Conservation (phyloP, 2,113 vertebrate genomes). For the Melanotaenia duboulayi region DNA sequence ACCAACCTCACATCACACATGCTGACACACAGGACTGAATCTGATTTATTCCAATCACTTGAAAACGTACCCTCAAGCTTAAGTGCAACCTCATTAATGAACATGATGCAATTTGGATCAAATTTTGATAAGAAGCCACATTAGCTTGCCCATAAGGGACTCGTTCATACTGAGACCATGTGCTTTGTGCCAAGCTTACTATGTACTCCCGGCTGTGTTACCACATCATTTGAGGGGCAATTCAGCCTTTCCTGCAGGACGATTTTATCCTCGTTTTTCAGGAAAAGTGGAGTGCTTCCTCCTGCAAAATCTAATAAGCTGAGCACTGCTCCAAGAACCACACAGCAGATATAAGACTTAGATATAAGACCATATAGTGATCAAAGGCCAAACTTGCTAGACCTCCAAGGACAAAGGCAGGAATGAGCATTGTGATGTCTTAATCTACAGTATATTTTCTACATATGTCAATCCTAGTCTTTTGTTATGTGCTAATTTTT, state of each 20-base stretch:
- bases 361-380: slow-evolving; percentile 52
- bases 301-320: slow-evolving; percentile 73
- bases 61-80: slow-evolving; percentile 36
- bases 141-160: slow-evolving; percentile 64
- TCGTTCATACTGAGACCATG: slow-evolving; percentile 36
- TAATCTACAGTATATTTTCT: neutral
- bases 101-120: slow-evolving; percentile 77
- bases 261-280: slow-evolving; percentile 72
- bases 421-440: slow-evolving; percentile 8
- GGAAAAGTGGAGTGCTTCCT: slow-evolving; percentile 59
- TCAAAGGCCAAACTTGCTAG: slow-evolving; percentile 50
- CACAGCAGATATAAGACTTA: slow-evolving; percentile 41
- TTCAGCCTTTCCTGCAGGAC: slow-evolving; percentile 66
- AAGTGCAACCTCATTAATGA: slow-evolving; percentile 73
- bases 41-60: slow-evolving; percentile 38
- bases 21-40: slow-evolving; percentile 7
- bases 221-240: slow-evolving; percentile 62
- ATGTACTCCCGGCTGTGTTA: slow-evolving; percentile 51
- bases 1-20: neutral
- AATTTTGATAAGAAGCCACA: slow-evolving; percentile 74
- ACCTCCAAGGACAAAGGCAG: slow-evolving; percentile 28
- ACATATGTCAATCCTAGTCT: neutral
- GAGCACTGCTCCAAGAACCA: slow-evolving; percentile 56
- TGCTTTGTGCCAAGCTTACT: slow-evolving; percentile 42
- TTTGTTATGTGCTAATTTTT: no score